A percentile compares a stretch with the other conserved stretches of the same genome.
phyloP scores from a whole-genome alignment of 2,888 invertebrate species.

The Rhogogaster chlorosoma region DNA sequence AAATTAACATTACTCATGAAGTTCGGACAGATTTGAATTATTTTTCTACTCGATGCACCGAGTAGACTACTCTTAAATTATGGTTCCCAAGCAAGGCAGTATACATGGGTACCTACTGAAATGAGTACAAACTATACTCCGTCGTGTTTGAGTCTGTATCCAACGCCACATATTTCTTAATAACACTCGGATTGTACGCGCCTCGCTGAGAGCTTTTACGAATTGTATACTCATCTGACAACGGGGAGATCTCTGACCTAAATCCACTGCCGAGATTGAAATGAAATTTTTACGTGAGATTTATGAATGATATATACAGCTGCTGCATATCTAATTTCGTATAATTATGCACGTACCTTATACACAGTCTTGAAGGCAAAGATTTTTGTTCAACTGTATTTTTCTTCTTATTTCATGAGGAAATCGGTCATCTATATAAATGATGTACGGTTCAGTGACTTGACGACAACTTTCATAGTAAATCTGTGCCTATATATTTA shows the following conservation, averaged over 20 bases:
- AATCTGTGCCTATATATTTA: constrained; percentile 18
- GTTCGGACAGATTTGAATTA: background rate
- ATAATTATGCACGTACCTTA: too few relatives aligned
- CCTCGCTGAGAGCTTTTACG: constrained; percentile 23
- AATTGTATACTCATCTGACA: background rate
- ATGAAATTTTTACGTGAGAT: background rate
- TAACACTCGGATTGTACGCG: constrained; percentile 6
- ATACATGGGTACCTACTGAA: background rate
- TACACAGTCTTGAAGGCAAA: background rate
- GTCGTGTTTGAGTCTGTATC: constrained; percentile 4
- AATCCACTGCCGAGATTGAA: constrained; percentile 5
- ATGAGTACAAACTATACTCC: background rate
- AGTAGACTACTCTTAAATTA: background rate
- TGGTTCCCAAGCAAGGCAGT: background rate
- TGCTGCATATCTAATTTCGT: background rate
- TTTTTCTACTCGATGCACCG: background rate
- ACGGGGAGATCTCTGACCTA: constrained; percentile 24
- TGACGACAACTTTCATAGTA: constrained; percentile 2
- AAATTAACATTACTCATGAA: background rate
- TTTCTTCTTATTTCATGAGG: background rate
- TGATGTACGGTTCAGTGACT: constrained; percentile 16
- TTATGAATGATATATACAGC: background rate
- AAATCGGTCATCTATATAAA: background rate
- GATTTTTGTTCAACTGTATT: background rate
- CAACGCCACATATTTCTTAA: constrained; percentile 34